A percentile compares a stretch with the other conserved stretches of the same genome.
Conservation (phyloP, 2,888 invertebrate species). For the Ectobius pallidus region DNA sequence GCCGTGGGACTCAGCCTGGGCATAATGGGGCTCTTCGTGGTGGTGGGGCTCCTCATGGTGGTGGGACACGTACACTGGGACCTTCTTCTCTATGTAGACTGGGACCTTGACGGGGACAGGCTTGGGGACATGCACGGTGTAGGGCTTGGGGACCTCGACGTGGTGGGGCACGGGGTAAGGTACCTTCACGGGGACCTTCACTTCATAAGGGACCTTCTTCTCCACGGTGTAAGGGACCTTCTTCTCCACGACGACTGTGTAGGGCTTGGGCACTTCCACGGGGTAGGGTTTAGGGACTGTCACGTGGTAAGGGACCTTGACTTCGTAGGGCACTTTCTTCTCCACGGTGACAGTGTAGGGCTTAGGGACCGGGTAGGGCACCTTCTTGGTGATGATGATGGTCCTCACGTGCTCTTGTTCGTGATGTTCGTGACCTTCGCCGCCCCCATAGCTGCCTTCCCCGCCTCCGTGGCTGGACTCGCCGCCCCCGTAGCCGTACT, state of each 20-base stretch:
- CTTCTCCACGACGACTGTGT: constrained; percentile 46
- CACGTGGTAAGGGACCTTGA: constrained; percentile 57
- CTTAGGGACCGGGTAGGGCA: constrained; percentile 48
- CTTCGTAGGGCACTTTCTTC: constrained; percentile 51
- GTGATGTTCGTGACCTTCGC: background rate
- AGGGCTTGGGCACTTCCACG: constrained; percentile 55
- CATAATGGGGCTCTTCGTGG: background rate
- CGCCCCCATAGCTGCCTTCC: background rate
- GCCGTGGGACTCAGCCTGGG: background rate
- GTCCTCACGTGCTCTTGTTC: constrained; percentile 31
- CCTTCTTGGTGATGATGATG: constrained; percentile 39
- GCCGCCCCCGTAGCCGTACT: background rate
- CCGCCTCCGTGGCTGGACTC: background rate
- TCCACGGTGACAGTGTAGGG: constrained; percentile 52
- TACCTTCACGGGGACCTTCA: constrained; percentile 62
- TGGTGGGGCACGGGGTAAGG: constrained; percentile 56
- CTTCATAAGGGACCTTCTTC: constrained; percentile 36
- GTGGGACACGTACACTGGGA: constrained; percentile 6
- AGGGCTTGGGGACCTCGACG: constrained; percentile 10
- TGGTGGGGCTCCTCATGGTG: background rate
- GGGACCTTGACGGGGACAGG: constrained; percentile 19
- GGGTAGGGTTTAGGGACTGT: constrained; percentile 75
- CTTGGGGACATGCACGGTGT: constrained; percentile 20
- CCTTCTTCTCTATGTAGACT: constrained; percentile 23
- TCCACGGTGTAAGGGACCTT: constrained; percentile 56